A percentile compares a stretch with the other conserved stretches of the same genome.
These are phyloP conservation scores for Percopsis transmontana DNA, from an alignment of 2,113 vertebrate genomes.

Conservation along the genomic window DNA sequence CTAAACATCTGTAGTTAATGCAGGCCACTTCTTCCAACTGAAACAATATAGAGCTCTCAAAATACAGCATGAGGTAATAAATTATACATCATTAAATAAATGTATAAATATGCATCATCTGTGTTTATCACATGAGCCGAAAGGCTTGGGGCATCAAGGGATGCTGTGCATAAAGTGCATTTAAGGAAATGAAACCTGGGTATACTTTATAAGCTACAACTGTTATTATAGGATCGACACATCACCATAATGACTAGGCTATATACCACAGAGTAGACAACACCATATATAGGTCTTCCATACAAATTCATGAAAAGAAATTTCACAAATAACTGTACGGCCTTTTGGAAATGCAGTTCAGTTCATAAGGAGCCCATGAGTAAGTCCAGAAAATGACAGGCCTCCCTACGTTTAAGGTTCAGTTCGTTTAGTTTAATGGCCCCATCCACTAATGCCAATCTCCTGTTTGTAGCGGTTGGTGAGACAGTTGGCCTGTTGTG, in stretches of 20 bases:
- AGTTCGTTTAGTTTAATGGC: slow-evolving; percentile 70
- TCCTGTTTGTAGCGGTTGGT: slow-evolving; percentile 97
- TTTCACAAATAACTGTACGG: slow-evolving; percentile 34
- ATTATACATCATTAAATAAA: slow-evolving; percentile 67
- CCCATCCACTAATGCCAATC: slow-evolving; percentile 90
- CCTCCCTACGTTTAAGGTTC: background rate
- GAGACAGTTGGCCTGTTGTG: slow-evolving; percentile 89
- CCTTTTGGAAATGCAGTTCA: slow-evolving; percentile 20
- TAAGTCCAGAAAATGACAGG: background rate
- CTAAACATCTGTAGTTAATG: slow-evolving; percentile 23
- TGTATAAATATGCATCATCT: slow-evolving; percentile 64
- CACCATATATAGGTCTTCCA: slow-evolving; percentile 33
- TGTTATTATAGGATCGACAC: slow-evolving; percentile 48
- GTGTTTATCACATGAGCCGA: slow-evolving; percentile 31
- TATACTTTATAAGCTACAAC: slow-evolving; percentile 16
- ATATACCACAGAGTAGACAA: slow-evolving; percentile 37
- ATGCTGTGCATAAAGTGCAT: slow-evolving; percentile 22
- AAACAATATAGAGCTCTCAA: slow-evolving; percentile 43
- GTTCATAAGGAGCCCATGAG: background rate
- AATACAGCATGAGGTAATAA: slow-evolving; percentile 55
- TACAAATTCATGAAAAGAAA: slow-evolving; percentile 19
- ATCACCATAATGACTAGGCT: slow-evolving; percentile 40
- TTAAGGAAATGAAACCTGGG: slow-evolving; percentile 10
- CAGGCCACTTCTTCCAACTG: slow-evolving; percentile 22
- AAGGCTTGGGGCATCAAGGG: slow-evolving; percentile 10